phyloP scores from a whole-genome alignment of 2,888 invertebrate species.

The Dysmachus trigonus region DNA sequence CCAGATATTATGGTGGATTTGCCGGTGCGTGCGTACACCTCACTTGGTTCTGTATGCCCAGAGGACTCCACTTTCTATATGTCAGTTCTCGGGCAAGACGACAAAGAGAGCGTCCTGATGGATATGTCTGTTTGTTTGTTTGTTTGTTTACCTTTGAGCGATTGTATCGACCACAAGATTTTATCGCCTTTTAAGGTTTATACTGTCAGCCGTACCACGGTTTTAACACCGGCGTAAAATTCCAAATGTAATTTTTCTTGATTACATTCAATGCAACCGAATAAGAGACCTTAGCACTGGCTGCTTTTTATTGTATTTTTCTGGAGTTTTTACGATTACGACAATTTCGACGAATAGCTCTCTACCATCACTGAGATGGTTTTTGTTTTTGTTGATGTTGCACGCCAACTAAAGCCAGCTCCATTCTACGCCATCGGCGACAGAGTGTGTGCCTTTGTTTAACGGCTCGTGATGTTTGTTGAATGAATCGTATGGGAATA shows the following conservation, averaged over 20 bases:
- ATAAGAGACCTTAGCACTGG: background rate
- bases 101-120: background rate
- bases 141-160: background rate
- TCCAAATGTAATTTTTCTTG: background rate
- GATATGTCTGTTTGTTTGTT: background rate
- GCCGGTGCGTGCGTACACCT: background rate
- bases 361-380: background rate
- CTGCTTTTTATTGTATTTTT: background rate
- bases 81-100: background rate
- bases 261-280: background rate
- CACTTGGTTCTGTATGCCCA: background rate
- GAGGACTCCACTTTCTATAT: background rate
- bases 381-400: background rate
- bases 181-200: background rate
- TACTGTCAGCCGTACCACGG: background rate
- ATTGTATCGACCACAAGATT: background rate
- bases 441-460: background rate
- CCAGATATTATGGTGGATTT: slow-evolving; percentile 4
- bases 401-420: background rate
- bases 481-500: background rate
- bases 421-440: background rate
- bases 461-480: background rate
- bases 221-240: background rate
- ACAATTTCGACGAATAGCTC: background rate
- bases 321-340: background rate